Conservation (phyloP, 1,140 invertebrate genomes). For the Brachionus asplanchnoidis region DNA sequence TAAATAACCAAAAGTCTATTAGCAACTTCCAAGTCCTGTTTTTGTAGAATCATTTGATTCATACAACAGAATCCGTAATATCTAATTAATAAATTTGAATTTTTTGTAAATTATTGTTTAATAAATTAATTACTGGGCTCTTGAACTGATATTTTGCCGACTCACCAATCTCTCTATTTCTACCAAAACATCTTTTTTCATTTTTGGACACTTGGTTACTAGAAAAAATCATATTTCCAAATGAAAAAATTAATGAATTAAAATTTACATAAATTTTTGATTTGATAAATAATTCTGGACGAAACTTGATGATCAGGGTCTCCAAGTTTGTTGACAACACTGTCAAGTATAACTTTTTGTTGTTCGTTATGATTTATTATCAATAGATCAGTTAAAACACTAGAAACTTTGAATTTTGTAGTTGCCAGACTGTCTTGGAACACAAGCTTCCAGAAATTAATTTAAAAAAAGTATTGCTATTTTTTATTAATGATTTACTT, state of each 20-base stretch:
- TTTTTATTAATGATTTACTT: conserved; percentile 50
- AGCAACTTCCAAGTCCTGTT: conserved; percentile 71
- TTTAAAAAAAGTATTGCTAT: background rate
- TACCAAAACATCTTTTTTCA: conserved; percentile 77
- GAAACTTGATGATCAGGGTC: conserved; percentile 81
- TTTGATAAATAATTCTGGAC: conserved; percentile 75
- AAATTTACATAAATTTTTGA: conserved; percentile 70
- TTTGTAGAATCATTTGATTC: conserved; percentile 67
- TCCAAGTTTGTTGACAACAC: conserved; percentile 88
- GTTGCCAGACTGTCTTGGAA: conserved; percentile 68
- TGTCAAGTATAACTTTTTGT: conserved; percentile 44
- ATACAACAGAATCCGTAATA: conserved; percentile 90
- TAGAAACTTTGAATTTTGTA: conserved; percentile 71
- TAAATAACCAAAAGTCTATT: conserved; percentile 80
- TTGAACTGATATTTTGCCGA: conserved; percentile 72
- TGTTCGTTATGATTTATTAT: conserved; percentile 8
- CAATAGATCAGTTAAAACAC: conserved; percentile 69
- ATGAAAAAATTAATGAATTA: conserved; percentile 1
- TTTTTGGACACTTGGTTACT: conserved; percentile 74
- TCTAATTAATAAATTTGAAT: conserved; percentile 43
- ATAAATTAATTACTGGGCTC: conserved; percentile 61
- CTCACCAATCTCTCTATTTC: conserved; percentile 86
- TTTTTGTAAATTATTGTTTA: background rate
- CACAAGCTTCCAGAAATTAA: conserved; percentile 51
- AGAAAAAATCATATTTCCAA: conserved; percentile 42